These are phyloP conservation scores for Eclectus roratus DNA, from an alignment of 2,113 vertebrate species.

Conservation along the genomic window DNA sequence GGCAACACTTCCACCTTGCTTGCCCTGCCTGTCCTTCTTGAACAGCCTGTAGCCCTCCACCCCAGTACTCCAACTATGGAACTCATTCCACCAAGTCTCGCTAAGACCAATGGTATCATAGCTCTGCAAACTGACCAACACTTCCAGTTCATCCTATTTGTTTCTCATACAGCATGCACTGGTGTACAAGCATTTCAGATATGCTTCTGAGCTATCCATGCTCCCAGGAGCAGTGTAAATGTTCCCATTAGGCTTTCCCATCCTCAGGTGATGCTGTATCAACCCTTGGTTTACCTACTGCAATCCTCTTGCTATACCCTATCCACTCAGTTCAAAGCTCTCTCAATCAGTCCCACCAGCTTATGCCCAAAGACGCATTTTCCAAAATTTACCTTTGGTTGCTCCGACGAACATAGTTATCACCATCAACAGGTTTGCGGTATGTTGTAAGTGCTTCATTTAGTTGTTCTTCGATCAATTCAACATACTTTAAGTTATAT, in stretches of 20 bases:
- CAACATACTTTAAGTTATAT: constrained; percentile 96
- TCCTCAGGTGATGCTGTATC: not conserved
- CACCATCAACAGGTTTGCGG: constrained; percentile 95
- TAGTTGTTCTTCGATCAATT: constrained; percentile 95
- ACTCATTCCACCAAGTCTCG: not conserved
- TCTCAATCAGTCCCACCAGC: not conserved
- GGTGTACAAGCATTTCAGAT: not conserved
- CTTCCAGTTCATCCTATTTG: not conserved
- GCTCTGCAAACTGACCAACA: accelerated
- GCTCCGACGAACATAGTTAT: constrained; percentile 97
- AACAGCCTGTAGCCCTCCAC: not conserved
- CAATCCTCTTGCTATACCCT: not conserved
- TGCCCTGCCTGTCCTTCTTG: not conserved
- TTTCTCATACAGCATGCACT: not conserved
- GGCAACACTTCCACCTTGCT: not conserved
- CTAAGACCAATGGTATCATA: not conserved
- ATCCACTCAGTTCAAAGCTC: not conserved
- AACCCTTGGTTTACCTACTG: not conserved
- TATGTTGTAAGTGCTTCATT: constrained; percentile 98
- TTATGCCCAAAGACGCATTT: accelerated
- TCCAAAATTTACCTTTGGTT: constrained; percentile 88
- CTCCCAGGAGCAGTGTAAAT: not conserved
- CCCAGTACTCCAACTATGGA: not conserved
- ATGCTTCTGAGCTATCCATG: not conserved
- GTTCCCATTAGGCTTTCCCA: not conserved